These are phyloP conservation scores for Ferdinandea cuprea DNA, from an alignment of 2,888 invertebrate species.

Conservation along the genomic window DNA sequence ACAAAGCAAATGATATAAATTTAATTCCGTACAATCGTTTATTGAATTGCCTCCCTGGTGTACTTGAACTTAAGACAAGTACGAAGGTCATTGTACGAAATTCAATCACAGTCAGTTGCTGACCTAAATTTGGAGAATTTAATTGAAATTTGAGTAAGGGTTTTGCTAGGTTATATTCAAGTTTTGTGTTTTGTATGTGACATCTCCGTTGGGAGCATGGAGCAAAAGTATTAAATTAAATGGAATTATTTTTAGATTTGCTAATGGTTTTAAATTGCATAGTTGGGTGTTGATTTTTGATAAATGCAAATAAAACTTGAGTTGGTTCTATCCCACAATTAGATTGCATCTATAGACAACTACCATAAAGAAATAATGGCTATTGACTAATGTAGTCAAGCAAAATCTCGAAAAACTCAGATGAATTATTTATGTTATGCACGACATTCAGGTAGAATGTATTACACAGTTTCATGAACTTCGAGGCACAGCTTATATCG, in stretches of 20 bases:
- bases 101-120: background rate
- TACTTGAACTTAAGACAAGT: constrained; percentile 17
- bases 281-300: no score
- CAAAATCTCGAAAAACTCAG: no score
- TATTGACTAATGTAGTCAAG: no score
- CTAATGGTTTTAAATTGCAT: no score
- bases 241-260: background rate
- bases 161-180: background rate
- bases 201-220: background rate
- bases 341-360: no score
- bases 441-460: no score
- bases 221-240: background rate
- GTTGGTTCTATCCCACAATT: no score
- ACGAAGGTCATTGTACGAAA: background rate
- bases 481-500: no score
- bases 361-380: no score
- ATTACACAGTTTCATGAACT: no score
- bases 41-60: background rate
- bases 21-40: background rate
- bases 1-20: constrained; percentile 11
- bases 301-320: no score
- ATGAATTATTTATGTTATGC: no score
- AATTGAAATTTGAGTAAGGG: background rate
- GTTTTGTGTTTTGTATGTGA: background rate
- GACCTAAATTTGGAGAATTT: constrained; percentile 3